A percentile compares a stretch with the other conserved stretches of the same genome.
Conservation (phyloP, 53 echinoderm and acorn worm species). For the Echinarachnius parma region DNA sequence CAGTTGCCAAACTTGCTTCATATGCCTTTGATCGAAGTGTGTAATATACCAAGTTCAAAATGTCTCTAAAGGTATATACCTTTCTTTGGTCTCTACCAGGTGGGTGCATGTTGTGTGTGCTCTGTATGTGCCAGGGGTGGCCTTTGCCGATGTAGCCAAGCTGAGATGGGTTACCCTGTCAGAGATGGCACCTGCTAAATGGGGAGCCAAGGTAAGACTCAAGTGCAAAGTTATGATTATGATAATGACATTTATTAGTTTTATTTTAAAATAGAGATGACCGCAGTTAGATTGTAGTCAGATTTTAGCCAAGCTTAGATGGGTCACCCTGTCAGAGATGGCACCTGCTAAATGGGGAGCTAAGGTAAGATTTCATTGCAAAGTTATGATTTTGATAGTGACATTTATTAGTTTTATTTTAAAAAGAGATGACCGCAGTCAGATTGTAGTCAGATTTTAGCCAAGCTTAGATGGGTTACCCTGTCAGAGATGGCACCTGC, state of each 20-base stretch:
- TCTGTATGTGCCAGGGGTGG: constrained; percentile 88
- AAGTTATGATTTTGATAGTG: too few relatives aligned
- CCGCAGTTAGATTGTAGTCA: too few relatives aligned
- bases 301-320: constrained; percentile 90
- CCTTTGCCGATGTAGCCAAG: constrained; percentile 90
- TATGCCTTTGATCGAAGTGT: too few relatives aligned
- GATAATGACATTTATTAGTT: too few relatives aligned
- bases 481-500: constrained; percentile 87
- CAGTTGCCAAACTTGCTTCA: too few relatives aligned
- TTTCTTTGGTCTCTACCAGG: constrained; percentile 34
- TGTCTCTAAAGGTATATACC: neutral
- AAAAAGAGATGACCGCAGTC: too few relatives aligned
- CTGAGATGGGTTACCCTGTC: constrained; percentile 94
- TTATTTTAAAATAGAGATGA: too few relatives aligned
- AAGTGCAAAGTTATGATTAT: too few relatives aligned
- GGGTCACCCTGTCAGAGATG: constrained; percentile 96
- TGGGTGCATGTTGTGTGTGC: constrained; percentile 99
- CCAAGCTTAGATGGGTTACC: constrained; percentile 92
- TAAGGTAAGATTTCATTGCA: too few relatives aligned
- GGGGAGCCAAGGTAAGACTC: constrained; percentile 96
- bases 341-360: constrained; percentile 88
- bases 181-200: constrained; percentile 83
- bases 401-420: too few relatives aligned
- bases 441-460: too few relatives aligned
- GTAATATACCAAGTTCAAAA: too few relatives aligned